phyloP scores from a whole-genome alignment of 2,797 vertebrate species.

The Falco rusticolus region DNA sequence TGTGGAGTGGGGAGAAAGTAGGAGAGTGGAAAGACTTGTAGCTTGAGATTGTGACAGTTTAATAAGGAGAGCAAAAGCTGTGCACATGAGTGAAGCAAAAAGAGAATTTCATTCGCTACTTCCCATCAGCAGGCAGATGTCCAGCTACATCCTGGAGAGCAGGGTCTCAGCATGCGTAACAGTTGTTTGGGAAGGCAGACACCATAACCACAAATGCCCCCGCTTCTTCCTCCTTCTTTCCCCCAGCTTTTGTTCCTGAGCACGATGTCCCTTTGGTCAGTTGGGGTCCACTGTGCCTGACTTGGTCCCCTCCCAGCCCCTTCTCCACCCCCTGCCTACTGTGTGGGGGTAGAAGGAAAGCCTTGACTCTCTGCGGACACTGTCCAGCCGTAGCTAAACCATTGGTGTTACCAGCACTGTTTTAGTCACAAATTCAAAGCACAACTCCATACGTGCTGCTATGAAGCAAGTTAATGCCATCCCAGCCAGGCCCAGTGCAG shows the following conservation, averaged over 20 bases:
- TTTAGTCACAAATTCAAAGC: background rate
- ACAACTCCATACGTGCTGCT: background rate
- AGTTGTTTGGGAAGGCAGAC: background rate
- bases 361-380: background rate
- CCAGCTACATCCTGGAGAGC: background rate
- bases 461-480: background rate
- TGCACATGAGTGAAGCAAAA: accelerated
- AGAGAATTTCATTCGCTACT: background rate
- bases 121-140: background rate
- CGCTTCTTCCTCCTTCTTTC: background rate
- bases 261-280: background rate
- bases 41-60: background rate
- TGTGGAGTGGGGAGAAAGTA: background rate
- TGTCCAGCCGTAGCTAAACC: background rate
- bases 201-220: no score
- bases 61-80: background rate
- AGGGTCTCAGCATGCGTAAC: background rate
- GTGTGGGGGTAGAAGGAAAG: background rate
- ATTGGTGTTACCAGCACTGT: background rate
- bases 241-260: background rate
- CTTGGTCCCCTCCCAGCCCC: background rate
- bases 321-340: background rate
- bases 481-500: background rate
- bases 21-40: background rate
- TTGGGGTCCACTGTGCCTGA: background rate